Conservation (phyloP, 2,888 invertebrate genomes). For the Masnerella sp. region DNA sequence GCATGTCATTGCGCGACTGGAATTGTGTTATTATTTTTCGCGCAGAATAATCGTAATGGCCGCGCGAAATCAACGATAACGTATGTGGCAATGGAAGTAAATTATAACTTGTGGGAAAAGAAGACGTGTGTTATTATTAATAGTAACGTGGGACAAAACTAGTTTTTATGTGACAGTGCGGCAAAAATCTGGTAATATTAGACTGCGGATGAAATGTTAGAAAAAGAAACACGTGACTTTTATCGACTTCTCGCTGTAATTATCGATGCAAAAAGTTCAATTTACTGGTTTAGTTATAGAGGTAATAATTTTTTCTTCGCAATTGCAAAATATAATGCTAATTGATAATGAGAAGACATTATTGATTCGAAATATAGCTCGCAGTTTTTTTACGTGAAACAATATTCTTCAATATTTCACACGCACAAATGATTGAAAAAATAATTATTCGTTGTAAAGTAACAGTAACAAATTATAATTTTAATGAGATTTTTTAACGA, state of each 20-base stretch:
- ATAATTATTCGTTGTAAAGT: too few species aligned
- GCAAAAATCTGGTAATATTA: constrained; percentile 20
- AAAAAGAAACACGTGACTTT: constrained; percentile 7
- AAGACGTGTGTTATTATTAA: constrained; percentile 25
- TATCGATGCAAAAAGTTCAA: neutral
- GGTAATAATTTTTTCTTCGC: neutral
- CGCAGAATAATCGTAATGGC: constrained; percentile 10
- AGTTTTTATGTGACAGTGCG: constrained; percentile 15
- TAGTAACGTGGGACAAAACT: constrained; percentile 33
- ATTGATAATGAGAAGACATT: too few species aligned
- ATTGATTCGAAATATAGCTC: too few species aligned
- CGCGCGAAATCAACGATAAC: constrained; percentile 10
- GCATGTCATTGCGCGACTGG: constrained; percentile 7
- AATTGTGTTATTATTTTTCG: constrained; percentile 24
- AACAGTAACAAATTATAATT: too few species aligned
- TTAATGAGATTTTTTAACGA: too few species aligned
- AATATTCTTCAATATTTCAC: too few species aligned
- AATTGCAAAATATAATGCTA: too few species aligned
- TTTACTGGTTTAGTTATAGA: neutral
- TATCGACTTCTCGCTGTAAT: neutral
- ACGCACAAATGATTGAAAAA: too few species aligned
- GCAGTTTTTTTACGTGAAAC: too few species aligned
- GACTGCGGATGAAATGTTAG: constrained; percentile 7
- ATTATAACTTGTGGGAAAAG: constrained; percentile 33
- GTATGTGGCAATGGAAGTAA: constrained; percentile 26